Evolutionary conservation across 2,888 invertebrate species (phyloP), one percentile per base, ranked within the genome.

Genomic region (Iselma pallidipennis): DNA sequence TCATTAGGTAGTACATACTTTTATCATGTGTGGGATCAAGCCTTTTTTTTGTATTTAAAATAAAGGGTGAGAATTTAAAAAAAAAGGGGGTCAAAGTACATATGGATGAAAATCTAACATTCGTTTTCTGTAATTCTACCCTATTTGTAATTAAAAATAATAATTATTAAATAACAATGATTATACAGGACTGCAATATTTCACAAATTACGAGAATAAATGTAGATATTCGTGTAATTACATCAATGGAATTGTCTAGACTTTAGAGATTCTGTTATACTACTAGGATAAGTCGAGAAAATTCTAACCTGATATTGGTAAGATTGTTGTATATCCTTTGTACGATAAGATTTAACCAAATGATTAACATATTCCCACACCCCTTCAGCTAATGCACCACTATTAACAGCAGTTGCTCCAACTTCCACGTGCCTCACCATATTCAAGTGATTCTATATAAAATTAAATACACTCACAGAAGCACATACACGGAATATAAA

Each of bases 331-430:
- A 26, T 59, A 57, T 74, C 69, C 64, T 72, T 67, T 51, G 67
- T 70, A 56, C 74, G 71, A 67, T 87, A 88, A 50, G 85, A 85
- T 81, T 85, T 87, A 78, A 88, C 86, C 67, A 88, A 83, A 74
- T 87, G 86, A 78, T 85, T 87, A 79, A 88, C 87, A 77, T 86
- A 88, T 81, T 88, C 88, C 88, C 88, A 88, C 71, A 88, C 85
- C 73, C 86, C 86, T 71, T 86, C 86, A 71, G 86, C 77, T 80
- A 85, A 70, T 81, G 83, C 85, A 81, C 85, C 72, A 83, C 80
- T 71, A 83, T 84, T 81, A 60, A 67, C 54, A 81, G 83, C 84
- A 82, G 84, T 84, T 82, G 84, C 76, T 81, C 83, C 84, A 45
- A 71, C 66, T 56, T 81, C 83, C 75, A 78, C 75, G 76, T 78